Conservation (phyloP, 2,888 invertebrate species). For the Volucella zonaria region DNA sequence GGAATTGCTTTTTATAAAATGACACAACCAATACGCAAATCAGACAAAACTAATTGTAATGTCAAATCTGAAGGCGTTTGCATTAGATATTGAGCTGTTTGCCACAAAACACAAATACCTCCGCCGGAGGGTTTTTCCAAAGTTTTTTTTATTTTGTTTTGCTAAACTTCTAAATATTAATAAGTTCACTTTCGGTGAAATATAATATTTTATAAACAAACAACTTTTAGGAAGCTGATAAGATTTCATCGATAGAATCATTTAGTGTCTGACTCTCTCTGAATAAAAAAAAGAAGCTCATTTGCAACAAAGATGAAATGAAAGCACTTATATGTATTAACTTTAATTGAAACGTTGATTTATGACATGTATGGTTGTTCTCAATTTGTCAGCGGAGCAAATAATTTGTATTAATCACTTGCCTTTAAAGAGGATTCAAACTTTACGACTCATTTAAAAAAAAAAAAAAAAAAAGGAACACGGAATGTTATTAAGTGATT, state of each 20-base stretch:
- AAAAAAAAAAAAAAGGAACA: conserved; percentile 9
- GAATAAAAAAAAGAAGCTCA: conserved; percentile 12
- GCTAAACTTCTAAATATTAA: conserved; percentile 4
- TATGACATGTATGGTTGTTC: conserved; percentile 49
- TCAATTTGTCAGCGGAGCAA: conserved; percentile 51
- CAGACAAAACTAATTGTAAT: conserved; percentile 26
- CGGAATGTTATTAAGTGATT: conserved; percentile 9
- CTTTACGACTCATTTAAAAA: neutral
- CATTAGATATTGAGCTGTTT: conserved; percentile 23
- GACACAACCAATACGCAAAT: neutral
- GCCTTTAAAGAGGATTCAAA: conserved; percentile 19
- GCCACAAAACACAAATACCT: conserved; percentile 43
- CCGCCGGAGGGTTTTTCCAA: conserved; percentile 2
- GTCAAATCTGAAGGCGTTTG: conserved; percentile 47
- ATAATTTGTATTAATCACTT: conserved; percentile 39
- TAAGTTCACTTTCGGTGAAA: neutral
- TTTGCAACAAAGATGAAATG: conserved; percentile 53
- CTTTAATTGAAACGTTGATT: conserved; percentile 65
- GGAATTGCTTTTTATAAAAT: too few relatives aligned
- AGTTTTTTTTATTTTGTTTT: conserved; percentile 47
- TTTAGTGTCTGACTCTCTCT: conserved; percentile 40
- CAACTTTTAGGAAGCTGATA: conserved; percentile 26
- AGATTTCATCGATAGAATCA: conserved; percentile 23
- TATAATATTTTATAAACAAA: conserved; percentile 2
- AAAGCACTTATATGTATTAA: conserved; percentile 67